Evolutionary conservation across 2,113 vertebrate species (phyloP), one percentile per base, ranked within the genome.

Genomic region (Ctenomys sociabilis): DNA sequence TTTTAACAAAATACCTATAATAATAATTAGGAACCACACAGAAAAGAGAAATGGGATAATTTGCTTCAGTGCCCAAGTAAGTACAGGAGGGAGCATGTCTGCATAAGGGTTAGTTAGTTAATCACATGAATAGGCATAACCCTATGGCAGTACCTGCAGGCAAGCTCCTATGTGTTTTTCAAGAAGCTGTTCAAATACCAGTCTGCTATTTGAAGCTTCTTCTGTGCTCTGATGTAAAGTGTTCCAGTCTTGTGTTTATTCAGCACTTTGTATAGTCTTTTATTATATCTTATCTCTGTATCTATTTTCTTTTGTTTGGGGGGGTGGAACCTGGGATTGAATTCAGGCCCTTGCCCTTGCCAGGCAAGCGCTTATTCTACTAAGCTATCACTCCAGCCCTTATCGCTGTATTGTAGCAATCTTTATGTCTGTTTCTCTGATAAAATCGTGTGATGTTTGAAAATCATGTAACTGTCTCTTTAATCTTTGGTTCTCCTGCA

Each of bases 1-100:
- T 94, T 96, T 88, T 52, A 81, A 45, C 75, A 63, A 89, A 96
- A 88, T 92, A 32, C 19, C 43, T 89, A 40, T 88, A 70, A 82
- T 81, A n/a, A 57, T 93, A 85, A 87, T 81, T 92, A 85, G 49
- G 72, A 82, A 19, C 28, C 70, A 43, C 54, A 11, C 45, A 24
- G 16, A 94, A 64, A 80, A 43, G 11, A 14, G 7, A n/a, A 59
- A n/a, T 9, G 32, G 19, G 49, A 13, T 66, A 54, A 94, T 93
- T 95, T 88, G 35, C 77, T 88, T 22, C 4, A 32, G 90, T 96
- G 13, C 30, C 30, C 66, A 89, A 73, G 43, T 30, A 82, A 91
- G 22, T 95, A 85, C 43, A 85, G 88, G 66, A 93, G 66, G 14
- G 28, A 80, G 2, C 61, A 45, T 73, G 28, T 90, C 78, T 91